Conservation (phyloP, 1,140 invertebrate species). For the Drosophila teissieri region DNA sequence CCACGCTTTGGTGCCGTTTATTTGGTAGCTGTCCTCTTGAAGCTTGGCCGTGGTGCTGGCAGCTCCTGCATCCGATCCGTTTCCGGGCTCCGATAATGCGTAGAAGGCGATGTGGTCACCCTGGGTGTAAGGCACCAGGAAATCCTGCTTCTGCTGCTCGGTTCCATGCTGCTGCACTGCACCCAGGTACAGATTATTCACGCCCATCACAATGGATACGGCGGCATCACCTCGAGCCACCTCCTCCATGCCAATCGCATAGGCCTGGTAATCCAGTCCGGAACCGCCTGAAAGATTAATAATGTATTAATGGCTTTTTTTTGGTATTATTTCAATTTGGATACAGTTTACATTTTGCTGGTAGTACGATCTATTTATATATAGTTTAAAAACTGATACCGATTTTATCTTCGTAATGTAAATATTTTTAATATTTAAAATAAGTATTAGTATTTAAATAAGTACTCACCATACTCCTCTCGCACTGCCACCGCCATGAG, state of each 20-base stretch:
- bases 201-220: conserved; percentile 95
- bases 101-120: conserved; percentile 90
- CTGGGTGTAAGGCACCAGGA: conserved; percentile 90
- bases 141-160: conserved; percentile 92
- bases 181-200: conserved; percentile 94
- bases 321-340: no score
- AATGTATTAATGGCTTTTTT: no score
- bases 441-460: neutral
- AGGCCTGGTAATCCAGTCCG: conserved; percentile 96
- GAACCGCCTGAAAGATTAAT: conserved; percentile 83
- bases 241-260: conserved; percentile 97
- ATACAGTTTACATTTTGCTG: no score
- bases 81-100: conserved; percentile 92
- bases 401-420: no score
- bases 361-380: no score
- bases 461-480: conserved; percentile 89
- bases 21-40: conserved; percentile 88
- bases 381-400: no score
- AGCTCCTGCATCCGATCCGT: conserved; percentile 96
- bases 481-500: conserved; percentile 92
- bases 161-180: conserved; percentile 93
- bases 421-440: no score
- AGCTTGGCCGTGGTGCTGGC: conserved; percentile 92
- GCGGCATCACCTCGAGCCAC: conserved; percentile 94
- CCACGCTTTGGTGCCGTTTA: conserved; percentile 98